Evolutionary conservation across 2,797 vertebrate genomes (phyloP).

Genomic region (Monodelphis domestica): DNA sequence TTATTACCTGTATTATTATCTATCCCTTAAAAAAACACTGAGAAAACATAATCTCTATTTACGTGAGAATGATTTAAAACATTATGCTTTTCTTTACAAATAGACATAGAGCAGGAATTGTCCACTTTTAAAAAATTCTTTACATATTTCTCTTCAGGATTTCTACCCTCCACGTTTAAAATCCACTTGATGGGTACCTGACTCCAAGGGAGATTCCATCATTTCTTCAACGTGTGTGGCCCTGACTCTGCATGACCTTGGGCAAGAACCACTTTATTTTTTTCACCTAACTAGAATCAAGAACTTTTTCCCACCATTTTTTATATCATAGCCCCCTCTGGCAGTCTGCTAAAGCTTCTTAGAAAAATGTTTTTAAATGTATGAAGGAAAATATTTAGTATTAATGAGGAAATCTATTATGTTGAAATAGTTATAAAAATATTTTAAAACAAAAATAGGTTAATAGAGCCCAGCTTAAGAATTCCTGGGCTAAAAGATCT

Average conservation of each 20-base stretch:
- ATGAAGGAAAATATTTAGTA: neutral
- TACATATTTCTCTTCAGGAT: slow-evolving; percentile 89
- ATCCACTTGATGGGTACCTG: slow-evolving; percentile 73
- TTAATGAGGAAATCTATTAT: neutral
- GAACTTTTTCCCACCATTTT: neutral
- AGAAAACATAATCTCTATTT: slow-evolving; percentile 93
- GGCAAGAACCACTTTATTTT: slow-evolving; percentile 64
- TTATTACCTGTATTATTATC: neutral
- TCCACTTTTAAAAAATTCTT: slow-evolving; percentile 90
- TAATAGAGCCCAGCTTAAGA: neutral
- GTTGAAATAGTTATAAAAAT: neutral
- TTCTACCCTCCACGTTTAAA: slow-evolving; percentile 80
- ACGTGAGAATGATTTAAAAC: slow-evolving; percentile 93
- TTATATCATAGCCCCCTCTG: neutral
- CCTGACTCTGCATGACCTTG: slow-evolving; percentile 83
- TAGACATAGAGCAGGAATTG: slow-evolving; percentile 92
- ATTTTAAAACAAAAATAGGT: neutral
- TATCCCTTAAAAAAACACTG: too few species aligned
- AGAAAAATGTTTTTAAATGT: neutral
- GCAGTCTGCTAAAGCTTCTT: neutral
- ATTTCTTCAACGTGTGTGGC: slow-evolving; percentile 81
- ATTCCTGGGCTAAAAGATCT: neutral
- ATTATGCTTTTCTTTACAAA: slow-evolving; percentile 94
- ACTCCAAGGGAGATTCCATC: slow-evolving; percentile 76
- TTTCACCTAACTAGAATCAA: neutral